Evolutionary conservation across 2,888 invertebrate species (phyloP).

Genomic region (Agonopterix alstromeriana): DNA sequence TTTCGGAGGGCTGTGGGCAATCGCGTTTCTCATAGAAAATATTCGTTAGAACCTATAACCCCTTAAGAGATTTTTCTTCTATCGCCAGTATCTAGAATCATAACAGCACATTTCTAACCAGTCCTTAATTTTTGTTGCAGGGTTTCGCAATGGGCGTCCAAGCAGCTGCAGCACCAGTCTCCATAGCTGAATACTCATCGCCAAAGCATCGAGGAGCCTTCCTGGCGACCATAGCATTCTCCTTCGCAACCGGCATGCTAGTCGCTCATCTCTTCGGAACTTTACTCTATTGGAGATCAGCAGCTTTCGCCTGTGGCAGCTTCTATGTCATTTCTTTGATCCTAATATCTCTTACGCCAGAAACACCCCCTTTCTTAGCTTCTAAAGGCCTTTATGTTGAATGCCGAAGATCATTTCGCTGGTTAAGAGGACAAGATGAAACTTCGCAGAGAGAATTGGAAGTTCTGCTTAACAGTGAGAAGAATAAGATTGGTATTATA

Average conservation of each 20-base stretch:
- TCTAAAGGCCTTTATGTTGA: slow-evolving; percentile 68
- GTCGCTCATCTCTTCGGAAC: slow-evolving; percentile 80
- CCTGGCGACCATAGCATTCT: slow-evolving; percentile 78
- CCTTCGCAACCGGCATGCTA: slow-evolving; percentile 80
- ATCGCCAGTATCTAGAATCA: too few species aligned
- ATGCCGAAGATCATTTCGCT: slow-evolving; percentile 76
- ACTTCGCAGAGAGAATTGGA: slow-evolving; percentile 66
- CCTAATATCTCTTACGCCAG: slow-evolving; percentile 74
- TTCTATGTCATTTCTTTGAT: slow-evolving; percentile 69
- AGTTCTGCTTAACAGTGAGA: slow-evolving; percentile 53
- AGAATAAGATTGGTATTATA: slow-evolving; percentile 24
- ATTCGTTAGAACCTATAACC: too few species aligned
- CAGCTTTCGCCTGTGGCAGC: slow-evolving; percentile 70
- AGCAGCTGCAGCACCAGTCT: slow-evolving; percentile 61
- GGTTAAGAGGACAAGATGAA: slow-evolving; percentile 72
- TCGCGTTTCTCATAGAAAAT: too few species aligned
- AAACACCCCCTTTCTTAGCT: slow-evolving; percentile 81
- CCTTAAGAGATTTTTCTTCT: too few species aligned
- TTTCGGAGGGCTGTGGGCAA: too few species aligned
- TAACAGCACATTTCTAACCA: too few species aligned
- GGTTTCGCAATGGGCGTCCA: slow-evolving; percentile 74
- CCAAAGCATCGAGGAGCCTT: slow-evolving; percentile 79
- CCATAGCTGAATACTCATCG: slow-evolving; percentile 68
- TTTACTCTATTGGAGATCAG: slow-evolving; percentile 75
- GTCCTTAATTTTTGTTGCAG: slow-evolving; percentile 32